Conservation (phyloP, 2,888 invertebrate genomes). For the Scaptomyza tumidula region DNA sequence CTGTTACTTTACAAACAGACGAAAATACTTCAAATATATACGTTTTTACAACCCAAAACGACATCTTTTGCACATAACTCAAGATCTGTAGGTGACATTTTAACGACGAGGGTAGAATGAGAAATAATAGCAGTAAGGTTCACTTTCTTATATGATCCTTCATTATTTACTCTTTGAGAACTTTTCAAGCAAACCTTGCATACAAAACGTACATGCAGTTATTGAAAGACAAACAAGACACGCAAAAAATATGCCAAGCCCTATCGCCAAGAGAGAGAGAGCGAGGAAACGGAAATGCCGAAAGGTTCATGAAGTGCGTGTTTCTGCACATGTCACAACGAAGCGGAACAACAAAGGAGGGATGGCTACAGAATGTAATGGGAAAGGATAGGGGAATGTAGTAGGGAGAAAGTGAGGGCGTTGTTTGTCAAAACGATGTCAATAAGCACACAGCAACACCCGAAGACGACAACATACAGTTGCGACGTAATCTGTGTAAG, state of each 20-base stretch:
- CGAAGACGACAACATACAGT: constrained; percentile 38
- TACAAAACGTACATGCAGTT: constrained; percentile 51
- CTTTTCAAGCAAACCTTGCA: constrained; percentile 33
- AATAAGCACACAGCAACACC: constrained; percentile 66
- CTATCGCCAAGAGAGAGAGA: constrained; percentile 6
- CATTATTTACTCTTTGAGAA: background rate
- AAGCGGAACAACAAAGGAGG: constrained; percentile 24
- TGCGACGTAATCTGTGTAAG: background rate
- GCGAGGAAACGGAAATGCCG: constrained; percentile 71
- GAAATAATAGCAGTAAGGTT: no score
- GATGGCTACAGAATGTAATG: no score
- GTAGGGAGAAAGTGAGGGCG: constrained; percentile 10
- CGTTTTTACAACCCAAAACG: constrained; percentile 6
- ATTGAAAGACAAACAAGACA: constrained; percentile 68
- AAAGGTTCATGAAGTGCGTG: constrained; percentile 73
- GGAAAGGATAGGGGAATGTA: background rate
- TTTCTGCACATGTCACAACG: constrained; percentile 55
- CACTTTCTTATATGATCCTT: no score
- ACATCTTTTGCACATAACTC: constrained; percentile 26
- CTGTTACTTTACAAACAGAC: constrained; percentile 55
- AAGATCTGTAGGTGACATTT: constrained; percentile 28
- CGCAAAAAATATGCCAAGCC: constrained; percentile 52
- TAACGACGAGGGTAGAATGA: constrained; percentile 20
- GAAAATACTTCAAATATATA: constrained; percentile 44
- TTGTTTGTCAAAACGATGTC: constrained; percentile 76